These are phyloP conservation scores for Petrolisthes cinctipes DNA, from an alignment of 2,888 invertebrate species.

Conservation along the genomic window DNA sequence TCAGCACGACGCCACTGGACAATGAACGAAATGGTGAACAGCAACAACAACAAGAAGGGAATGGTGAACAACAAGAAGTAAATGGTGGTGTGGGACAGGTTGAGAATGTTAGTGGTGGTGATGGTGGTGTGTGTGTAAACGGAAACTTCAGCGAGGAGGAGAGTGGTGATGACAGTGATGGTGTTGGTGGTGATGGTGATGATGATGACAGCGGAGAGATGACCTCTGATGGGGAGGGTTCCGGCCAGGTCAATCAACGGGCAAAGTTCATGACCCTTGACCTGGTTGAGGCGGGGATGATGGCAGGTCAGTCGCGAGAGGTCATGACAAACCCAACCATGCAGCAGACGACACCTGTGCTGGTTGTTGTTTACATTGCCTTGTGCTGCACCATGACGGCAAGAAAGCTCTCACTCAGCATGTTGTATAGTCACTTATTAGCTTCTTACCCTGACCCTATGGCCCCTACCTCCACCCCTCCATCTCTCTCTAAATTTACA, in stretches of 20 bases:
- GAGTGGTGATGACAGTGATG: not conserved
- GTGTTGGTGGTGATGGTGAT: slow-evolving; percentile 15
- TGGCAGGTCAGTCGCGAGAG: slow-evolving; percentile 62
- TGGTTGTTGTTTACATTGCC: slow-evolving; percentile 18
- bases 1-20: not conserved
- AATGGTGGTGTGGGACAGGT: not conserved
- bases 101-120: slow-evolving; percentile 9
- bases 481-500: no score
- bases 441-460: no score
- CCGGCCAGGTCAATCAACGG: slow-evolving; percentile 50
- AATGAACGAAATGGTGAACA: not conserved
- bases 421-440: no score
- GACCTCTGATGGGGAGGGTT: slow-evolving; percentile 35
- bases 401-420: no score
- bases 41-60: no score
- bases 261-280: slow-evolving; percentile 65
- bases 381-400: no score
- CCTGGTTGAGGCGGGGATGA: slow-evolving; percentile 59
- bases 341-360: slow-evolving; percentile 18
- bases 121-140: slow-evolving; percentile 42
- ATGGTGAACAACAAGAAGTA: not conserved
- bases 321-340: not conserved
- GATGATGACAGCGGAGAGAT: slow-evolving; percentile 24
- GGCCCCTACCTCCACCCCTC: no score
- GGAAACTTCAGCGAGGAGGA: slow-evolving; percentile 48